phyloP scores from a whole-genome alignment of 2,797 vertebrate genomes.

The Dermochelys coriacea region DNA sequence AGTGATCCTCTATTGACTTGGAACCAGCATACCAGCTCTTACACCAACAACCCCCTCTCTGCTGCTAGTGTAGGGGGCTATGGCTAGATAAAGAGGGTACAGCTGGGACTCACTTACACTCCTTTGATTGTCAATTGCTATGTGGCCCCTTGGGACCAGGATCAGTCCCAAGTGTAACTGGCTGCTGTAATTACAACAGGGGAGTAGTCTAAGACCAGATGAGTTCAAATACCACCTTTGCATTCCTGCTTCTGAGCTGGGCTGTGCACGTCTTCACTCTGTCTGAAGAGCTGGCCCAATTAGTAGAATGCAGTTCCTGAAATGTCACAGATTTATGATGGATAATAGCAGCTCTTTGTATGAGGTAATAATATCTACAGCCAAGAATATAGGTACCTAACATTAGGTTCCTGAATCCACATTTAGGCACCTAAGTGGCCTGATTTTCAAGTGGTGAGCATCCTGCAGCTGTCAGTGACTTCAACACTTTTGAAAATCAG shows the following conservation, averaged over 20 bases:
- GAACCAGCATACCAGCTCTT: background rate
- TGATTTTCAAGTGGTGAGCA: slow-evolving; percentile 67
- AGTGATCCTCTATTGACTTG: background rate
- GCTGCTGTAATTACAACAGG: background rate
- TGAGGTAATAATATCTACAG: slow-evolving; percentile 50
- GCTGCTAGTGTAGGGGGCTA: background rate
- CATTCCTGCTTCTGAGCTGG: background rate
- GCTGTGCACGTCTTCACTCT: background rate
- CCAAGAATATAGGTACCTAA: slow-evolving; percentile 56
- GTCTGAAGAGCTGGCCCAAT: slow-evolving; percentile 53
- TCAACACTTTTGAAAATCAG: slow-evolving; percentile 72
- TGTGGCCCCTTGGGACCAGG: background rate
- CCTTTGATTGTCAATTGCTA: background rate
- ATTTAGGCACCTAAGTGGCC: slow-evolving; percentile 69
- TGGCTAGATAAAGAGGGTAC: background rate
- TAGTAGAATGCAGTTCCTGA: slow-evolving; percentile 27
- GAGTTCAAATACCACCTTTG: background rate
- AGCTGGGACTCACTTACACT: background rate
- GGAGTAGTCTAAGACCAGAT: background rate
- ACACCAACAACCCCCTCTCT: background rate
- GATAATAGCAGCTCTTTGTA: slow-evolving; percentile 47
- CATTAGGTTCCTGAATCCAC: slow-evolving; percentile 60
- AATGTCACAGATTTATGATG: slow-evolving; percentile 38
- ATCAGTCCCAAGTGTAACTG: background rate
- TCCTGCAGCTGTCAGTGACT: slow-evolving; percentile 67